Evolutionary conservation across 2,113 vertebrate species (phyloP).

Genomic region (Bagarius yarrelli): DNA sequence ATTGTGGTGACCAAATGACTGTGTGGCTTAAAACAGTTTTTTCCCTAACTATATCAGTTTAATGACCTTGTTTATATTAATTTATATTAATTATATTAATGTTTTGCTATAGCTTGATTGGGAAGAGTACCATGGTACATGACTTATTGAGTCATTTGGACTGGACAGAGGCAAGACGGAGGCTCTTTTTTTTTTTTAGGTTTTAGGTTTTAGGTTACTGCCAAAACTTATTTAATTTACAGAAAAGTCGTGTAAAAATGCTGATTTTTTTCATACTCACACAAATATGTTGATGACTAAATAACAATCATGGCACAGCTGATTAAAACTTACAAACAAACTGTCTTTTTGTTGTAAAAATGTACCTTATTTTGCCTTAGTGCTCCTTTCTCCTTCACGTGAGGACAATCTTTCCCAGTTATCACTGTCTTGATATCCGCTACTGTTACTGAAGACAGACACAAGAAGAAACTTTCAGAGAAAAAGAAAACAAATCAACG

Average conservation of each 20-base stretch:
- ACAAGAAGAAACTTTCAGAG: neutral
- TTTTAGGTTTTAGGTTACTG: too few relatives aligned
- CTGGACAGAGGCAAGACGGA: neutral
- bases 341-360: neutral
- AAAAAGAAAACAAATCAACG: neutral
- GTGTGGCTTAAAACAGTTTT: neutral
- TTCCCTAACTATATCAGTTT: neutral
- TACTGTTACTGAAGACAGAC: slow-evolving; percentile 84
- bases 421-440: slow-evolving; percentile 98
- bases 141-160: neutral
- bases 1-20: neutral
- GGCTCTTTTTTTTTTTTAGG: neutral
- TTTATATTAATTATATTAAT: too few relatives aligned
- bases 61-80: too few relatives aligned
- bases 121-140: neutral
- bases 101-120: neutral
- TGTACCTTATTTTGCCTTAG: slow-evolving; percentile 97
- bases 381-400: slow-evolving; percentile 98
- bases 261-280: neutral
- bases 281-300: neutral
- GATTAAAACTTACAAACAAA: neutral
- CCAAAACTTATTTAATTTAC: too few relatives aligned
- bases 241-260: neutral
- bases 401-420: slow-evolving; percentile 97
- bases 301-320: neutral